These are phyloP conservation scores for Perccottus glenii DNA, from an alignment of 2,113 vertebrate species.

Conservation along the genomic window DNA sequence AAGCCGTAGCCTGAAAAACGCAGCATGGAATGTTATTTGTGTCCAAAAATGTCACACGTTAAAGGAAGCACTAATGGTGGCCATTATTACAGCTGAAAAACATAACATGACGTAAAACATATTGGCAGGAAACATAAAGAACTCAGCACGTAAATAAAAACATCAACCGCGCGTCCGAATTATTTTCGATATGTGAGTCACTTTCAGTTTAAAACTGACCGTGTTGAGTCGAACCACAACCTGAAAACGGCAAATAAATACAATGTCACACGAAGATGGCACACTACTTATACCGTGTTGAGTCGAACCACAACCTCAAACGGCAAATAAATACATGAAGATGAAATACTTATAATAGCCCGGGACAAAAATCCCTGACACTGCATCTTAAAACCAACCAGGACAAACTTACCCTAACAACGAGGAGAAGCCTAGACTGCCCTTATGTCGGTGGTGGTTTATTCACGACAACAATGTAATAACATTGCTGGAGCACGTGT, in stretches of 20 bases:
- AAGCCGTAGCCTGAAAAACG: background rate
- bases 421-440: background rate
- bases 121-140: background rate
- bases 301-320: too few species aligned
- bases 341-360: background rate
- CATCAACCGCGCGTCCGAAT: background rate
- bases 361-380: too few species aligned
- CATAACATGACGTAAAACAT: too few species aligned
- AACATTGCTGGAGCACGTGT: conserved; percentile 39
- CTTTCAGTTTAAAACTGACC: too few species aligned
- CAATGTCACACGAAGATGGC: too few species aligned
- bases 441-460: background rate
- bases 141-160: background rate
- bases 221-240: too few species aligned
- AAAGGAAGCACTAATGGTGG: background rate
- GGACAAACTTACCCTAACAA: background rate
- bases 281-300: too few species aligned
- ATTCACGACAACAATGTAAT: background rate
- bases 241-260: too few species aligned
- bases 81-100: too few species aligned
- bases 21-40: background rate
- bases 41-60: background rate
- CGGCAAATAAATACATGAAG: background rate
- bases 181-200: too few species aligned
- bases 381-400: background rate